These are phyloP conservation scores for Griposia aprilina DNA, from an alignment of 2,888 invertebrate genomes.

Conservation along the genomic window DNA sequence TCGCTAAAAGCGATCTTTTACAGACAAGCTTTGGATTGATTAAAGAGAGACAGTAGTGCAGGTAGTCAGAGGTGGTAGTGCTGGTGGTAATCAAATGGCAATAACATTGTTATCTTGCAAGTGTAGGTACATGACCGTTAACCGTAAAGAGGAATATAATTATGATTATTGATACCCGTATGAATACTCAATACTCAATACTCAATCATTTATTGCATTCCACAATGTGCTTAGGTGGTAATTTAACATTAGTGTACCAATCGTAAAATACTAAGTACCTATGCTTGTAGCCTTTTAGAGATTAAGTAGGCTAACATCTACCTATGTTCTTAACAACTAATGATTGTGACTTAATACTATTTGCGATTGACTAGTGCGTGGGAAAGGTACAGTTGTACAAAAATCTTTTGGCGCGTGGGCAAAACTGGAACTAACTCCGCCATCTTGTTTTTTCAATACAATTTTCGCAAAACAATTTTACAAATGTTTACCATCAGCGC, in stretches of 20 bases:
- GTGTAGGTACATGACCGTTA: constrained; percentile 38
- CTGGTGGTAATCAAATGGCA: constrained; percentile 1
- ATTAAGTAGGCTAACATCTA: neutral
- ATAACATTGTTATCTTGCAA: constrained; percentile 37
- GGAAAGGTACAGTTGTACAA: neutral
- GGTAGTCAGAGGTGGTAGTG: too few species aligned
- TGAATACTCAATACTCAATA: too few species aligned
- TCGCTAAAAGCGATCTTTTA: too few species aligned
- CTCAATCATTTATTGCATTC: too few species aligned
- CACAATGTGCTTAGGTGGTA: too few species aligned
- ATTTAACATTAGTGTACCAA: too few species aligned
- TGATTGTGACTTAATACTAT: neutral
- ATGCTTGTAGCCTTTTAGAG: neutral
- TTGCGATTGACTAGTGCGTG: neutral
- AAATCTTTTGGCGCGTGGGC: neutral
- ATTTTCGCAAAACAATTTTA: neutral
- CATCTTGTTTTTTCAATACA: neutral
- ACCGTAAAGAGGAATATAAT: constrained; percentile 35
- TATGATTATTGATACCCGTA: constrained; percentile 42
- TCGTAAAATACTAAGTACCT: neutral
- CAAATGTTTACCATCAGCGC: neutral
- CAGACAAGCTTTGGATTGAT: too few species aligned
- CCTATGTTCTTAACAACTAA: neutral
- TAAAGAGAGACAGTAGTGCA: too few species aligned
- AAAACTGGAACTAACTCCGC: neutral